phyloP scores from a whole-genome alignment of 2,888 invertebrate species.

The Drosophila tripunctata region DNA sequence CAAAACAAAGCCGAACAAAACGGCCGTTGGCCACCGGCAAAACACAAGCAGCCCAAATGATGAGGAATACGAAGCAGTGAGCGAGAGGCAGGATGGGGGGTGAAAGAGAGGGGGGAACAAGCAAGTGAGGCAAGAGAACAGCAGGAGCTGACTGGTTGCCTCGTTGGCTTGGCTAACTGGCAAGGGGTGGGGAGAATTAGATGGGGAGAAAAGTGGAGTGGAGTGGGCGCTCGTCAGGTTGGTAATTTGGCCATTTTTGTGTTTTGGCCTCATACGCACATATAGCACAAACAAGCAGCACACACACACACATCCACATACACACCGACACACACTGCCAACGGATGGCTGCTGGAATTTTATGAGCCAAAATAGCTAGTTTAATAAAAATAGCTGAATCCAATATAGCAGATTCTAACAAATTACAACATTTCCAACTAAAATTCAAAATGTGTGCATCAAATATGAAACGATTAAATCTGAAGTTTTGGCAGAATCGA shows the following conservation, averaged over 20 bases:
- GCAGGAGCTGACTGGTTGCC: not conserved
- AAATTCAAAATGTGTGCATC: no score
- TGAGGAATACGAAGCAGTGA: constrained; percentile 1
- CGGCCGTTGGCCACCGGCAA: constrained; percentile 61
- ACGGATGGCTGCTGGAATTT: no score
- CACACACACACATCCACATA: constrained; percentile 19
- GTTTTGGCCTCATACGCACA: constrained; percentile 28
- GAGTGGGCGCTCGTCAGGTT: constrained; percentile 31
- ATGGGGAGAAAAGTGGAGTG: no score
- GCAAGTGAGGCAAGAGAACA: not conserved
- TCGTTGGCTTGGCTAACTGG: not conserved
- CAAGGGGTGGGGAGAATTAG: no score
- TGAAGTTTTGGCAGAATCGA: no score
- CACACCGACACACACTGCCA: constrained; percentile 10
- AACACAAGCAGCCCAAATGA: constrained; percentile 48
- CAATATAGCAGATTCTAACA: no score
- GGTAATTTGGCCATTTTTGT: constrained; percentile 71
- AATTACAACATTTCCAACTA: no score
- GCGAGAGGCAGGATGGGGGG: not conserved
- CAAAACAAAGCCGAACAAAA: constrained; percentile 44
- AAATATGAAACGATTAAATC: no score
- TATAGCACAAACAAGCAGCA: constrained; percentile 22
- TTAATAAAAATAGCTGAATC: no score
- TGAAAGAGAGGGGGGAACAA: not conserved
- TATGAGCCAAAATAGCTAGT: not conserved